phyloP scores from a whole-genome alignment of 2,888 invertebrate species.

The Cataglyphis albicans region DNA sequence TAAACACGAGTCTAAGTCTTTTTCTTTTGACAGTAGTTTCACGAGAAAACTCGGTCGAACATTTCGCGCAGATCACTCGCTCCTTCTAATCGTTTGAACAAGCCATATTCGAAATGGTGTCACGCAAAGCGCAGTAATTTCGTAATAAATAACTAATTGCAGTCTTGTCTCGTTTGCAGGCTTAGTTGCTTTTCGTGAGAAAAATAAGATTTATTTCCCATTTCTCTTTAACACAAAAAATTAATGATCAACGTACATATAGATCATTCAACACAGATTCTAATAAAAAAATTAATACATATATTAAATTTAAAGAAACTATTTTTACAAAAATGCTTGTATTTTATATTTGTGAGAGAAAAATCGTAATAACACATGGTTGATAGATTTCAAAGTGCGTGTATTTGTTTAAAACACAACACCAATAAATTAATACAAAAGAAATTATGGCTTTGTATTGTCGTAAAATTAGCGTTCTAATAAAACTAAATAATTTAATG shows the following conservation, averaged over 20 bases:
- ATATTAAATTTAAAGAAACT: background rate
- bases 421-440: background rate
- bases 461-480: background rate
- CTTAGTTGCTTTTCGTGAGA: slow-evolving; percentile 32
- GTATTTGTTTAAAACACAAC: background rate
- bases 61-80: slow-evolving; percentile 21
- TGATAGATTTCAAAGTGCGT: background rate
- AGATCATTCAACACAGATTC: background rate
- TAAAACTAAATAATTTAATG: slow-evolving; percentile 1
- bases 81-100: slow-evolving; percentile 9
- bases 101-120: slow-evolving; percentile 48
- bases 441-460: background rate
- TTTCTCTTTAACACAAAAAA: background rate
- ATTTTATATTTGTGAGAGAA: background rate
- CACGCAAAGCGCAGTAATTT: slow-evolving; percentile 42
- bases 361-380: background rate
- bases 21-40: slow-evolving; percentile 43
- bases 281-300: background rate
- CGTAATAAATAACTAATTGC: slow-evolving; percentile 50
- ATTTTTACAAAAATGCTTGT: background rate
- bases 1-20: slow-evolving; percentile 14
- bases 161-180: slow-evolving; percentile 17
- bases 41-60: slow-evolving; percentile 29
- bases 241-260: background rate
- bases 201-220: slow-evolving; percentile 20